Evolutionary conservation across 2,797 vertebrate genomes (phyloP).

Genomic region (Xyrichtys novacula): DNA sequence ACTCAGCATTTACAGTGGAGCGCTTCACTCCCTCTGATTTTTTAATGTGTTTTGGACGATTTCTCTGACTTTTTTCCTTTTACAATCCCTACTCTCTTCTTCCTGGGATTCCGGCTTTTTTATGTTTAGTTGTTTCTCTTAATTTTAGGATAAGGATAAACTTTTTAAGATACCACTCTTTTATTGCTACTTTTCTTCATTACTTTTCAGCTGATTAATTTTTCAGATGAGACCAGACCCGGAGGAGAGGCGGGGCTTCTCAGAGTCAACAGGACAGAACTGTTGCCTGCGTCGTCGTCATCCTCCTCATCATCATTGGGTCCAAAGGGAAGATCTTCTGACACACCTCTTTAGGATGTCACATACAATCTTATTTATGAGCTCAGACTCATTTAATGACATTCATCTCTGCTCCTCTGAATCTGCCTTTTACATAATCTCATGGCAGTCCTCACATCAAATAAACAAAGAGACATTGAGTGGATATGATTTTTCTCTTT

Average conservation of each 20-base stretch:
- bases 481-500: slow-evolving; percentile 19
- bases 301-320: slow-evolving; percentile 28
- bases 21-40: too few species aligned
- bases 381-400: slow-evolving; percentile 39
- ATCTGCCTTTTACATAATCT: slow-evolving; percentile 44
- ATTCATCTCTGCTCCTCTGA: slow-evolving; percentile 48
- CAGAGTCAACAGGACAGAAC: slow-evolving; percentile 28
- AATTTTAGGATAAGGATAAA: too few species aligned
- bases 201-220: slow-evolving; percentile 69
- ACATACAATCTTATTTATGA: slow-evolving; percentile 64
- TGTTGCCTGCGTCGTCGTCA: slow-evolving; percentile 28
- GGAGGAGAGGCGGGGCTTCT: slow-evolving; percentile 29
- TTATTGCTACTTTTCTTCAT: slow-evolving; percentile 17
- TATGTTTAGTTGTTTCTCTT: too few species aligned
- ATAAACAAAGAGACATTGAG: slow-evolving; percentile 30
- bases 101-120: too few species aligned
- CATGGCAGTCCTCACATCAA: slow-evolving; percentile 40
- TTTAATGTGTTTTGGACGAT: too few species aligned
- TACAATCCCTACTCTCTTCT: too few species aligned
- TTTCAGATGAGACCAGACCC: slow-evolving; percentile 39
- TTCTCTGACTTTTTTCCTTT: too few species aligned
- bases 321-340: slow-evolving; percentile 40
- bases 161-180: neutral
- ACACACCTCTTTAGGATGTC: slow-evolving; percentile 44
- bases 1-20: too few species aligned